Conservation (phyloP, 2,113 vertebrate genomes). For the Tachysurus fulvidraco region DNA sequence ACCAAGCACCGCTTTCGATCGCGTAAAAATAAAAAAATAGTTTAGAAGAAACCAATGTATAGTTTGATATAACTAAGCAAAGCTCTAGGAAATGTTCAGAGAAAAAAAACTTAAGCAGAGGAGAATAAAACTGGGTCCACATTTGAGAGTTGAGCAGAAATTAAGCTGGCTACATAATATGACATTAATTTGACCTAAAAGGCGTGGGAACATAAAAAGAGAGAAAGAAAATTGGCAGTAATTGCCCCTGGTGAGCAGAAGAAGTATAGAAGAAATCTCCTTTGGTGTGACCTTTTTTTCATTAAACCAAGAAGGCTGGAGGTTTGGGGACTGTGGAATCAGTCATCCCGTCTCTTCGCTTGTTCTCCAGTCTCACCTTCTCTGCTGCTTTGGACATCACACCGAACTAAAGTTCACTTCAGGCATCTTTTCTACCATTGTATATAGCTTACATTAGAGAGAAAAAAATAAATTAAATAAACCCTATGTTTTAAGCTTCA, state of each 20-base stretch:
- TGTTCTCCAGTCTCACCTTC: slow-evolving; percentile 7
- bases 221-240: slow-evolving; percentile 13
- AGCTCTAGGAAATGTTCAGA: slow-evolving; percentile 1
- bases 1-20: background rate
- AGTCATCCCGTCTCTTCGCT: background rate
- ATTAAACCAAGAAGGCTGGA: slow-evolving; percentile 18
- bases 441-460: background rate
- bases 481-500: background rate
- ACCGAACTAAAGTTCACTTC: slow-evolving; percentile 5
- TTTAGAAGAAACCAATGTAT: slow-evolving; percentile 3
- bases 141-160: slow-evolving; percentile 13
- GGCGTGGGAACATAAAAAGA: slow-evolving; percentile 19
- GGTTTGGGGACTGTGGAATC: background rate
- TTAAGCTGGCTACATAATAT: background rate
- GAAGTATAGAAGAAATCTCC: background rate
- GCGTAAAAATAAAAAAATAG: slow-evolving; percentile 25
- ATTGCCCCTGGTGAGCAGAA: slow-evolving; percentile 20
- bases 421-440: background rate
- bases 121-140: background rate
- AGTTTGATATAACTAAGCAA: background rate
- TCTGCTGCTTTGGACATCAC: slow-evolving; percentile 1
- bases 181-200: slow-evolving; percentile 39
- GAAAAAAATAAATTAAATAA: background rate
- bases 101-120: background rate
- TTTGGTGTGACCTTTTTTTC: slow-evolving; percentile 35